Conservation (phyloP, 2,113 vertebrate species). For the Corynorhinus townsendii region DNA sequence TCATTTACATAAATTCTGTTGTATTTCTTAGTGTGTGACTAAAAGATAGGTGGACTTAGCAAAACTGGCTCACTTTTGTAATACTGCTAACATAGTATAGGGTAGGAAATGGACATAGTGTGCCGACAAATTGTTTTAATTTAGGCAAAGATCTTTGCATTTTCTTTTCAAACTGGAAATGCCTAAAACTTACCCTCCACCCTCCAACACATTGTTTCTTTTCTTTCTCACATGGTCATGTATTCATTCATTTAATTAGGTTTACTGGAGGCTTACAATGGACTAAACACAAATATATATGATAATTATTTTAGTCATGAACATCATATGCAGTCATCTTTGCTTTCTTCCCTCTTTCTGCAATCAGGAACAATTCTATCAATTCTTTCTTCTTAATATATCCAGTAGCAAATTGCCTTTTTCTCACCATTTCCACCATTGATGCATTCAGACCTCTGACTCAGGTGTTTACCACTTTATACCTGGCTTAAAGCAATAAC, state of each 20-base stretch:
- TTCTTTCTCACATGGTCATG: neutral
- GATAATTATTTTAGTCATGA: neutral
- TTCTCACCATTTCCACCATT: neutral
- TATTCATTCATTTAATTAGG: neutral
- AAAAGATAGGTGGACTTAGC: too few relatives aligned
- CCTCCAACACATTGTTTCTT: neutral
- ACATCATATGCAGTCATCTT: neutral
- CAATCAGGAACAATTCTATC: neutral
- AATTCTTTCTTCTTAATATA: neutral
- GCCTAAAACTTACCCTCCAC: neutral
- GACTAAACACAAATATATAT: neutral
- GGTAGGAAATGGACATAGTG: neutral
- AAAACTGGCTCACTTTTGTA: neutral
- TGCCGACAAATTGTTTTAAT: neutral
- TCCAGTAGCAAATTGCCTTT: neutral
- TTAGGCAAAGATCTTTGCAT: neutral
- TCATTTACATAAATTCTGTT: neutral
- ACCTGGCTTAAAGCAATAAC: neutral
- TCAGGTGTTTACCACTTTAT: neutral
- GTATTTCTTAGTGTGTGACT: neutral
- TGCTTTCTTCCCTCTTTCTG: neutral
- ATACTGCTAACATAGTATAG: neutral
- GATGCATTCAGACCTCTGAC: neutral
- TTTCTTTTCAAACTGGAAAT: neutral
- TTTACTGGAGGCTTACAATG: neutral